Evolutionary conservation across 2,888 invertebrate species (phyloP).

Genomic region (Pollenia angustigena): DNA sequence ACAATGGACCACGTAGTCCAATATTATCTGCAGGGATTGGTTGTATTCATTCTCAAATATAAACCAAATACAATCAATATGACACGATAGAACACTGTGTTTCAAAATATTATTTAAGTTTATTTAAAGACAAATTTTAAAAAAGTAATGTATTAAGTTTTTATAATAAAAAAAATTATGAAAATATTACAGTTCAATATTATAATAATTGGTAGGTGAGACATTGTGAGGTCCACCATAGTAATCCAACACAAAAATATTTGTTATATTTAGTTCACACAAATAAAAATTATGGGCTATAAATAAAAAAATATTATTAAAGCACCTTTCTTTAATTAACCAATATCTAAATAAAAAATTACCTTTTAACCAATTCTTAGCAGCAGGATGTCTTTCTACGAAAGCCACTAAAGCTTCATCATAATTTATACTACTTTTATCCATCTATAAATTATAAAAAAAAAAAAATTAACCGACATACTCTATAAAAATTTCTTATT

Average conservation of each 20-base stretch:
- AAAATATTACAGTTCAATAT: slow-evolving; percentile 68
- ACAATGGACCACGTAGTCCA: too few species aligned
- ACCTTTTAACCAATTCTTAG: slow-evolving; percentile 80
- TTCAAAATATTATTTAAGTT: too few species aligned
- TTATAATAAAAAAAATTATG: not conserved
- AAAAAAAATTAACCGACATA: not conserved
- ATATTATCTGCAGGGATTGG: too few species aligned
- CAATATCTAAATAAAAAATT: slow-evolving; percentile 12
- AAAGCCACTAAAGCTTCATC: slow-evolving; percentile 77
- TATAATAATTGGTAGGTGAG: slow-evolving; percentile 77
- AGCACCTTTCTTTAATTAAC: not conserved
- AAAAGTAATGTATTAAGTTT: too few species aligned
- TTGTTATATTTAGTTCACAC: slow-evolving; percentile 89
- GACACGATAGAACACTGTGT: too few species aligned
- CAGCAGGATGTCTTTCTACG: slow-evolving; percentile 82
- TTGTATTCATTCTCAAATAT: too few species aligned
- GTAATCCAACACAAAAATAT: slow-evolving; percentile 91
- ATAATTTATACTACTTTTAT: slow-evolving; percentile 76
- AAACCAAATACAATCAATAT: too few species aligned
- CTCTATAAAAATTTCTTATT: not conserved
- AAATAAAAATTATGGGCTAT: slow-evolving; percentile 92
- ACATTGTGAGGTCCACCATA: slow-evolving; percentile 89
- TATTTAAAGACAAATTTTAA: not conserved
- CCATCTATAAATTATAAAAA: slow-evolving; percentile 74
- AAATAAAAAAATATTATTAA: slow-evolving; percentile 19